Percentiles rank a stretch among this genome's conserved stretches.
Conservation (phyloP, 2,797 vertebrate genomes). For the Mareca strepera region DNA sequence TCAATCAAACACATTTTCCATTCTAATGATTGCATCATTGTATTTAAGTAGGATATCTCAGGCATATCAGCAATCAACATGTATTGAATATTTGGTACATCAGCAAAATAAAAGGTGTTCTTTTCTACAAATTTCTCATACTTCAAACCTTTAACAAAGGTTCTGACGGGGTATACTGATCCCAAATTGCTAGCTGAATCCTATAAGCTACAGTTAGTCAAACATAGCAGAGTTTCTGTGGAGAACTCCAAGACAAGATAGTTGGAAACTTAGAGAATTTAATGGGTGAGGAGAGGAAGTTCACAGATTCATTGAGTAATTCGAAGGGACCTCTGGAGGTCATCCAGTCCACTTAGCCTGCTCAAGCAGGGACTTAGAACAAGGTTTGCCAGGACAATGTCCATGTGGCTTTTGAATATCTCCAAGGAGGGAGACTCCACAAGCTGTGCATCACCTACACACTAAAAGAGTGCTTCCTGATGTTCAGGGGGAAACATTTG, state of each 20-base stretch:
- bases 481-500: no score
- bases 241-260: not conserved
- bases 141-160: not conserved
- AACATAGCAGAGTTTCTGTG: not conserved
- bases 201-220: not conserved
- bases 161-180: not conserved
- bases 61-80: conserved; percentile 6
- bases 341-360: not conserved
- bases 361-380: not conserved
- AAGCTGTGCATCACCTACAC: no score
- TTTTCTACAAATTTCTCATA: conserved; percentile 1
- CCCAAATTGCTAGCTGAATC: not conserved
- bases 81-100: not conserved
- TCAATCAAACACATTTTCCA: conserved; percentile 35
- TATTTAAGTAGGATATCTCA: conserved; percentile 39
- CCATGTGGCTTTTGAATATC: not conserved
- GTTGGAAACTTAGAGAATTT: not conserved
- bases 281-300: not conserved
- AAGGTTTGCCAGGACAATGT: not conserved
- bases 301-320: not conserved
- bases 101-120: not conserved
- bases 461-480: no score
- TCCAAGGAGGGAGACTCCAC: not conserved
- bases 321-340: not conserved
- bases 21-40: conserved; percentile 23